Percentiles rank a stretch among this genome's conserved stretches.
These are phyloP conservation scores for Andrena bucephala DNA, from an alignment of 2,888 invertebrate genomes.

Conservation along the genomic window DNA sequence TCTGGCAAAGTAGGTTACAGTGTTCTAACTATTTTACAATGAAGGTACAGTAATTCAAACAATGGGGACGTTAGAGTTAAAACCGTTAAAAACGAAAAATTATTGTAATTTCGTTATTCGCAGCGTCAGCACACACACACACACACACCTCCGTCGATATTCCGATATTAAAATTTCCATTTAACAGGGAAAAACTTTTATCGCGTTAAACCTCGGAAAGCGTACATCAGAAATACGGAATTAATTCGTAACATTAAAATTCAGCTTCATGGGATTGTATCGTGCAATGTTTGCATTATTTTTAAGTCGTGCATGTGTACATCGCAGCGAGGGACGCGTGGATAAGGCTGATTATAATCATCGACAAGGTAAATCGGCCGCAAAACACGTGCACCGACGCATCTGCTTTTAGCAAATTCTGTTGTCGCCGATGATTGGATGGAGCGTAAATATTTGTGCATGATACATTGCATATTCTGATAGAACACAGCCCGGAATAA, in stretches of 20 bases:
- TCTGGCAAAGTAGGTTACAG: background rate
- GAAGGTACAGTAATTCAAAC: background rate
- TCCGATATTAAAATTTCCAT: too few species aligned
- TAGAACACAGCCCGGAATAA: conserved; percentile 46
- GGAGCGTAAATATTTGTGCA: conserved; percentile 70
- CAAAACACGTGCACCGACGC: conserved; percentile 43
- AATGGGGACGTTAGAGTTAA: background rate
- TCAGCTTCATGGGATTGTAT: background rate
- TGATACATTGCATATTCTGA: conserved; percentile 53
- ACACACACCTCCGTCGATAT: too few species aligned
- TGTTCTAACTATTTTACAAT: background rate
- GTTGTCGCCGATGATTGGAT: conserved; percentile 61
- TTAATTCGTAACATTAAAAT: background rate
- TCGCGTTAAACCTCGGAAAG: conserved; percentile 2
- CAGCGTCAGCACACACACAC: too few species aligned
- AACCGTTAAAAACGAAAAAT: background rate
- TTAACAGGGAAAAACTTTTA: background rate
- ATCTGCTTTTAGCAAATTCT: conserved; percentile 64
- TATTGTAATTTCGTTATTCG: background rate
- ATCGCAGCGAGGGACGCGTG: background rate
- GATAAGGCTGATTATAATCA: conserved; percentile 48
- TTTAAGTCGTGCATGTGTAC: background rate
- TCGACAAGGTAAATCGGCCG: conserved; percentile 46
- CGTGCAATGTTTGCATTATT: conserved; percentile 4
- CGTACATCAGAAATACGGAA: background rate